Conservation (phyloP, 1,140 invertebrate genomes). For the Tetramorium alpestre region DNA sequence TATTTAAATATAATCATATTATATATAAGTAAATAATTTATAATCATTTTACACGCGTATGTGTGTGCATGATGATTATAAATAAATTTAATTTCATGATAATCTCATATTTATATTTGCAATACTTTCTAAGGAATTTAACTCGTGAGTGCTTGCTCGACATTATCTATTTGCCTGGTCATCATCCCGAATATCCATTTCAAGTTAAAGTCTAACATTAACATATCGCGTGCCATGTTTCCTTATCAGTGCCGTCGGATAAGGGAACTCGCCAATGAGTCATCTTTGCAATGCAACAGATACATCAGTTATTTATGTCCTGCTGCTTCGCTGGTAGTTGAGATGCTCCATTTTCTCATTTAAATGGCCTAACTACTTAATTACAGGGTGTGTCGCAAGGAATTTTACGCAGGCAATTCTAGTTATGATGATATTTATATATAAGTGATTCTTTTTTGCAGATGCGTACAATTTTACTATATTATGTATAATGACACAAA, state of each 20-base stretch:
- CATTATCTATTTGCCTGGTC: neutral
- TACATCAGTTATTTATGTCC: constrained; percentile 22
- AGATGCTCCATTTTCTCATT: constrained; percentile 21
- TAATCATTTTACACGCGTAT: neutral
- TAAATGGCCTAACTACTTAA: neutral
- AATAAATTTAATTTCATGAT: neutral
- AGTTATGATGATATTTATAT: neutral
- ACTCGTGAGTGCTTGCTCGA: neutral
- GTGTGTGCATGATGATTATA: neutral
- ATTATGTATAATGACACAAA: neutral
- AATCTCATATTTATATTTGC: neutral
- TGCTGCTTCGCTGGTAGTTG: neutral
- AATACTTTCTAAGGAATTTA: neutral
- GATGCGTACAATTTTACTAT: neutral
- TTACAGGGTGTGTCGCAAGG: neutral
- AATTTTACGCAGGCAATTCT: neutral
- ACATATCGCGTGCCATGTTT: constrained; percentile 26
- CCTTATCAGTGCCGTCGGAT: constrained; percentile 42
- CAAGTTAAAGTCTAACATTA: constrained; percentile 39
- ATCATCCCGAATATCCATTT: constrained; percentile 30
- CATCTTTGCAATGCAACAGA: constrained; percentile 27
- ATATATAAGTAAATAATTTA: neutral
- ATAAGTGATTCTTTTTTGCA: neutral
- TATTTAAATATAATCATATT: neutral
- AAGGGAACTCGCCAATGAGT: constrained; percentile 42